A percentile compares a stretch with the other conserved stretches of the same genome.
These are phyloP conservation scores for Poeciliopsis infans DNA, from an alignment of 2,797 vertebrate species.

Conservation along the genomic window DNA sequence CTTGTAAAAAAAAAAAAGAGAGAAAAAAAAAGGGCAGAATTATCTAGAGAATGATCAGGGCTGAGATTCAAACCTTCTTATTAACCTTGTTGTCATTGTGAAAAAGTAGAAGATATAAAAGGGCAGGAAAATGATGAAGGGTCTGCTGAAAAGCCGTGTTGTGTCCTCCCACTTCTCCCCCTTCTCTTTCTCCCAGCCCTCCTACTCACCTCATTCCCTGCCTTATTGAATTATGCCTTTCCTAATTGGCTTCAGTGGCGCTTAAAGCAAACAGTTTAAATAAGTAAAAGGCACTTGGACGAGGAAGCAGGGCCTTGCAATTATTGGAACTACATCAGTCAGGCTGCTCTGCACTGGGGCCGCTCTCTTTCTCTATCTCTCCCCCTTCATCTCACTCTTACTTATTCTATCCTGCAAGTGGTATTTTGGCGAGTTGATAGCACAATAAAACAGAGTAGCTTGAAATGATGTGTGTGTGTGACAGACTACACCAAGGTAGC, in stretches of 20 bases:
- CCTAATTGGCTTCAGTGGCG: slow-evolving; percentile 82
- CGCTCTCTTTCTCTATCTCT: slow-evolving; percentile 33
- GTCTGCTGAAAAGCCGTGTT: slow-evolving; percentile 44
- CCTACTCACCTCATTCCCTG: slow-evolving; percentile 57
- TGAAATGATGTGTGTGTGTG: slow-evolving; percentile 20
- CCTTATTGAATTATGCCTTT: slow-evolving; percentile 80
- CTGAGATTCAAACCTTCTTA: slow-evolving; percentile 18
- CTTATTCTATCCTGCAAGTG: slow-evolving; percentile 37
- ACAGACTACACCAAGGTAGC: slow-evolving; percentile 33
- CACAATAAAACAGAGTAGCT: slow-evolving; percentile 30
- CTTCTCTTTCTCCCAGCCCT: slow-evolving; percentile 34
- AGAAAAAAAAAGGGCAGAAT: neutral
- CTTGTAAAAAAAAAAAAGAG: neutral
- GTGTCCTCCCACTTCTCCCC: slow-evolving; percentile 25
- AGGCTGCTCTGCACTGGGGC: slow-evolving; percentile 58
- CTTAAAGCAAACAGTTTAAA: slow-evolving; percentile 87
- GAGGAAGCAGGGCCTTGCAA: slow-evolving; percentile 77
- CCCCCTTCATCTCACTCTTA: slow-evolving; percentile 29
- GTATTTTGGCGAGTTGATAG: slow-evolving; percentile 24
- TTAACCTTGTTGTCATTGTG: slow-evolving; percentile 21
- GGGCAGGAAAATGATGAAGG: slow-evolving; percentile 44
- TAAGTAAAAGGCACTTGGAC: slow-evolving; percentile 84
- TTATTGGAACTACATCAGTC: slow-evolving; percentile 92
- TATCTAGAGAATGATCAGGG: slow-evolving; percentile 12
- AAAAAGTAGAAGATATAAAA: slow-evolving; percentile 38